Percentiles rank a stretch among this genome's conserved stretches.
Conservation (phyloP, 2,113 vertebrate species). For the Peucedramus taeniatus region DNA sequence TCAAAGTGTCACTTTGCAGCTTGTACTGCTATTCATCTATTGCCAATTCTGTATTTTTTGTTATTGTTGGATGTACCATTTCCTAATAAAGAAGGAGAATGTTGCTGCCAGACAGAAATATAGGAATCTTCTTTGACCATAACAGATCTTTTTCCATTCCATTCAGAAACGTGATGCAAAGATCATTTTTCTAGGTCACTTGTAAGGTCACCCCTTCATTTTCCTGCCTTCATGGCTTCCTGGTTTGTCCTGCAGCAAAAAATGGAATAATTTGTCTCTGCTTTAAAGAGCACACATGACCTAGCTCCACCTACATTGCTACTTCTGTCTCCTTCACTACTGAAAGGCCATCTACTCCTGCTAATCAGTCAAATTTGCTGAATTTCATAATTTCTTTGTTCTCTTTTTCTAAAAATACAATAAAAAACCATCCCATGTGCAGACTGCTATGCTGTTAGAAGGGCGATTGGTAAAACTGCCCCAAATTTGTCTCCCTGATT, state of each 20-base stretch:
- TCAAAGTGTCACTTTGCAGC: neutral
- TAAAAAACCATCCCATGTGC: neutral
- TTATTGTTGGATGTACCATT: neutral
- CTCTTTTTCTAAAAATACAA: neutral
- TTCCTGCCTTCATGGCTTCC: neutral
- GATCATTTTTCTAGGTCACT: neutral
- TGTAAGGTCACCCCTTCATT: neutral
- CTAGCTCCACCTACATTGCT: neutral
- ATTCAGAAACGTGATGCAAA: neutral
- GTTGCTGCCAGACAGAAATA: neutral
- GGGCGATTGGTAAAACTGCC: neutral
- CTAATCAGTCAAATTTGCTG: neutral
- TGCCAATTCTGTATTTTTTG: neutral
- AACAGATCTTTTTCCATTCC: neutral
- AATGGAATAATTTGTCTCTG: neutral
- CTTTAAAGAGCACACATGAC: neutral
- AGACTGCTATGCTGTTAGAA: neutral
- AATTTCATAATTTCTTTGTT: neutral
- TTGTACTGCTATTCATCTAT: neutral
- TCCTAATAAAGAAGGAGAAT: neutral
- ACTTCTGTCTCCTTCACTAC: neutral
- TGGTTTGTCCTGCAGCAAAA: neutral
- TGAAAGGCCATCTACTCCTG: neutral
- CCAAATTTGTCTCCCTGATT: neutral
- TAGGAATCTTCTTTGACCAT: neutral